Conservation (phyloP, 2,797 vertebrate species). For the Chaunax sp. region DNA sequence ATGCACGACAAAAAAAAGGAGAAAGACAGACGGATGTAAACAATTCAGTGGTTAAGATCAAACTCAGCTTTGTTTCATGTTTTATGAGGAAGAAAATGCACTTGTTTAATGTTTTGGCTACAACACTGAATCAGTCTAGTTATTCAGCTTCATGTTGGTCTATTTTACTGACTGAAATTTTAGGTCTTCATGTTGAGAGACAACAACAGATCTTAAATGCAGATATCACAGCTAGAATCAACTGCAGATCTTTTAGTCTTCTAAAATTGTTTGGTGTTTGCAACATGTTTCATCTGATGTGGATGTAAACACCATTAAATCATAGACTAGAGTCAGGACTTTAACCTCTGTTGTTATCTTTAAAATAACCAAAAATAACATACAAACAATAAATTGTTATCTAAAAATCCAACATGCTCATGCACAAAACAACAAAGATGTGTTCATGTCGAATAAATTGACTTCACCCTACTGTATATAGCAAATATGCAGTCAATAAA, state of each 20-base stretch:
- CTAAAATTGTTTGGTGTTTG: not conserved
- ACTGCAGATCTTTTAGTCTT: not conserved
- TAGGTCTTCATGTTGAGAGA: constrained; percentile 14
- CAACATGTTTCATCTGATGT: not conserved
- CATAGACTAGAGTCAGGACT: not conserved
- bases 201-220: constrained; percentile 12
- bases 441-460: not conserved
- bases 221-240: not conserved
- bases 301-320: constrained; percentile 5
- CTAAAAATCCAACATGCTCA: constrained; percentile 12
- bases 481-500: constrained; percentile 42
- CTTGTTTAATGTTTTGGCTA: constrained; percentile 3
- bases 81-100: not conserved
- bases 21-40: not conserved
- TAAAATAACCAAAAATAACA: too few species aligned
- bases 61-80: not conserved
- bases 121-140: not conserved
- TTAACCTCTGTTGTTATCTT: not conserved
- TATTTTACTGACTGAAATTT: not conserved
- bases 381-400: too few species aligned
- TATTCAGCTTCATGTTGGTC: constrained; percentile 3
- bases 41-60: not conserved
- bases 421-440: constrained; percentile 15
- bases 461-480: not conserved
- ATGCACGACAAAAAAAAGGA: not conserved